A percentile compares a stretch with the other conserved stretches of the same genome.
Evolutionary conservation across 2,888 invertebrate species (phyloP).

Genomic region (Lasioglossum leucozonium): DNA sequence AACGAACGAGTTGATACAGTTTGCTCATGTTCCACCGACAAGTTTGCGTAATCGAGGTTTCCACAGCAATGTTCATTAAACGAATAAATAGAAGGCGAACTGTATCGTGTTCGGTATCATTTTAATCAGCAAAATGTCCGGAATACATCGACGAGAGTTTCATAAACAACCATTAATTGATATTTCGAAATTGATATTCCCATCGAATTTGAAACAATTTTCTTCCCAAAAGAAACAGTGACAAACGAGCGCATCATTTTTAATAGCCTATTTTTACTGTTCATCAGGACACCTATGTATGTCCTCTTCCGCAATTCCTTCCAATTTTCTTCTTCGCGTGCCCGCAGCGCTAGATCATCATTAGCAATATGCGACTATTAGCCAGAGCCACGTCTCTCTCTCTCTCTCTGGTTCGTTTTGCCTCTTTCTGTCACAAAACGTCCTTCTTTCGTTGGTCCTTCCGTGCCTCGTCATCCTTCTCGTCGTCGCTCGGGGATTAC

Average conservation of each 20-base stretch:
- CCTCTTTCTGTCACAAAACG: background rate
- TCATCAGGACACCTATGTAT: background rate
- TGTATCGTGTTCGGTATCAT: background rate
- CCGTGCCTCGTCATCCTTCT: background rate
- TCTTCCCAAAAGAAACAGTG: background rate
- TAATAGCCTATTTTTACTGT: background rate
- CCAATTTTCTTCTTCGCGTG: background rate
- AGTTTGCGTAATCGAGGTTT: background rate
- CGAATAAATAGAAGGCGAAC: background rate
- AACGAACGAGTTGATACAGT: too few species aligned
- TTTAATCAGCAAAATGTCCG: background rate
- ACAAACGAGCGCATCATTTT: background rate
- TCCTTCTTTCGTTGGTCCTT: conserved; percentile 1
- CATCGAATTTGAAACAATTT: too few species aligned
- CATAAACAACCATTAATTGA: background rate
- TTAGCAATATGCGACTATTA: conserved; percentile 30
- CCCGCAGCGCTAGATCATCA: conserved; percentile 58
- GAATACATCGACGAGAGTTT: background rate
- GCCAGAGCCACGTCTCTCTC: too few species aligned
- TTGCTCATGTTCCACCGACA: too few species aligned
- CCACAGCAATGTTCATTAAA: background rate
- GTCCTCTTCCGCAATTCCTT: background rate
- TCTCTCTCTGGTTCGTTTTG: background rate
- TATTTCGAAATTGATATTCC: too few species aligned
- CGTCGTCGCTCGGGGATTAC: conserved; percentile 34